A percentile compares a stretch with the other conserved stretches of the same genome.
These are phyloP conservation scores for Eueides isabella DNA, from an alignment of 1,140 invertebrate species.

Conservation along the genomic window DNA sequence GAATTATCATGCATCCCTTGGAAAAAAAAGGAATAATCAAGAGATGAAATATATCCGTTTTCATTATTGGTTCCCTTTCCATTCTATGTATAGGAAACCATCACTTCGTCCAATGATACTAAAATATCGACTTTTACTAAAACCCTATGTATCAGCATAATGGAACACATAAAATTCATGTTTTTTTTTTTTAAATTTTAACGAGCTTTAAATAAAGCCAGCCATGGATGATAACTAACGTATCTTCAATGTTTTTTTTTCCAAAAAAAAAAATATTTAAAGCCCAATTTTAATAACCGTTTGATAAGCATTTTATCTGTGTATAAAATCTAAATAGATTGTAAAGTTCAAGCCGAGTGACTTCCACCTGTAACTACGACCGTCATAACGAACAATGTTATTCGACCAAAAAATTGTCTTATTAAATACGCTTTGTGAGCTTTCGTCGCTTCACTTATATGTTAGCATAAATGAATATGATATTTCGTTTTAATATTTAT, in stretches of 20 bases:
- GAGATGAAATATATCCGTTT: no score
- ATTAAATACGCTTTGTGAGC: slow-evolving; percentile 11
- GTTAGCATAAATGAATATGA: background rate
- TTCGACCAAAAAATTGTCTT: slow-evolving; percentile 27
- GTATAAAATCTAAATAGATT: slow-evolving; percentile 26
- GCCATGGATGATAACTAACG: background rate
- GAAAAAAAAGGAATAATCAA: no score
- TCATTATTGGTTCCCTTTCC: no score
- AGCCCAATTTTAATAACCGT: slow-evolving; percentile 15
- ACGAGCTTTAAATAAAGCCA: background rate
- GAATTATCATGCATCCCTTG: no score
- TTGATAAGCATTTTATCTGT: slow-evolving; percentile 22
- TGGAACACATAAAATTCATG: no score
- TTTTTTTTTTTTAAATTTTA: background rate
- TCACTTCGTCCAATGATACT: no score
- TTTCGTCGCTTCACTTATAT: background rate
- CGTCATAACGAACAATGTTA: slow-evolving; percentile 12
- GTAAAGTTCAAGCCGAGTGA: slow-evolving; percentile 16
- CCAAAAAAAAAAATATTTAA: slow-evolving; percentile 3
- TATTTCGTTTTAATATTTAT: slow-evolving; percentile 3
- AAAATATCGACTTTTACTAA: no score
- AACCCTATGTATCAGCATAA: no score
- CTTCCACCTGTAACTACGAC: background rate
- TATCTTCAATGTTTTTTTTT: background rate
- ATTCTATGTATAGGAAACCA: no score